Base-by-base conservation (phyloP, 2,113 vertebrate genomes). In the Cryptotis parvus region DNA sequence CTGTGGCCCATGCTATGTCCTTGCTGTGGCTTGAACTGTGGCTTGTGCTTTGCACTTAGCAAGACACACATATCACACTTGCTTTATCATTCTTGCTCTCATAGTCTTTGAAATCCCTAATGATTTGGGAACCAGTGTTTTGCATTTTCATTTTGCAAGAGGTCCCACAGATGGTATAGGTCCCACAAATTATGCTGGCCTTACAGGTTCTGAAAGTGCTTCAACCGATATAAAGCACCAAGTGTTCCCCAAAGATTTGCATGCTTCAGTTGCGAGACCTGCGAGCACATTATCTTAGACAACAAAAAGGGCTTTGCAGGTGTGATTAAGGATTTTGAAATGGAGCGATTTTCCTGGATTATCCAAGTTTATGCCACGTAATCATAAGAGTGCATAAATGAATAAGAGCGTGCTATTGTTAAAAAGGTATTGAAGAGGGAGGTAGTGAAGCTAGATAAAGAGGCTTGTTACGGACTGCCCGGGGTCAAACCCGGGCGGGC, bases 301-400 rank as follows among this genome's bases (percentile, higher is more conserved):
- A 14, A 49, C 45, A 49, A 14, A 72, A 75, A 43, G 49, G 15
- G 88, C 33, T 75, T 74, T 63, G 20, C 11, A 72, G 39, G 26
- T 69, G 14, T 26, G 52, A 43, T 29, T 69, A 76, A 90, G 37
- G 43, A 83, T 79, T 81, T 75, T 79, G 80, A 89, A 41, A 75
- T 66, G 35, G 55, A 27, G 41, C 80, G 39, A 65, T 73, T 45
- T 39, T 52, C 39, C 45, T 87, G 27, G 12, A 33, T 81, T 63
- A 31, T 68, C n/a, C 76, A 16, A 8, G 58, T 66, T 66, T 69
- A 9, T 14, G 12, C 18, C 16, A 15, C 4, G 72, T 8, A 37
- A 70, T 75, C 78, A 27, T 11, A 66, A n/a, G 3, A 7, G 39
- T 83, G 55, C 73, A 24, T 58, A 58, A 58, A 18, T 58, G 18